Evolutionary conservation across 2,113 vertebrate species (phyloP), one percentile per base, ranked within the genome.

Genomic region (Lanius collurio): DNA sequence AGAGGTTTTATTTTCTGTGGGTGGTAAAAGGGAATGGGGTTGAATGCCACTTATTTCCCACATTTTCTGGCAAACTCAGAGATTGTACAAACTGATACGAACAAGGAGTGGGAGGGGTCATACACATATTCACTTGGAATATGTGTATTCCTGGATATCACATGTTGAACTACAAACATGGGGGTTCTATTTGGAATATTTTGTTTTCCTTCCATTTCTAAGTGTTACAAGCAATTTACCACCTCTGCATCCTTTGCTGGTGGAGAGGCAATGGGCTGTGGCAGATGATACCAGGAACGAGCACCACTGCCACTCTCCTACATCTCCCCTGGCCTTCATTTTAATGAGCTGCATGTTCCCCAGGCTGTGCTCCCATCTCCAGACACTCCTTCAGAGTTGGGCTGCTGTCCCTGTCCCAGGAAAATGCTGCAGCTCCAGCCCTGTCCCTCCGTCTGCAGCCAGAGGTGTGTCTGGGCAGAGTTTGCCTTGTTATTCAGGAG

Each of bases 71-170:
- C 55, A 70, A 50, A 44, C 24, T 49, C 76, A 7, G 11, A 15
- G 31, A 11, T 52, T 5, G 1, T 37, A 2, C 26, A 30, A 11
- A 12, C n/a, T 15, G n/a, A 26, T 26, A 22, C 0, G 2, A 57
- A 11, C 33, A 44, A 23, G 6, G 39, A 4, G 52, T 53, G 15
- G 79, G 44, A 65, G 42, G 21, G 60, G 6, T 13, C 4, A 42
- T 42, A 16, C 42, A 17, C 42, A 16, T 42, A 42, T 7, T 30
- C 52, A 7, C 39, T 70, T 62, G 35, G 9, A 56, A 4, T 44
- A 17, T 2, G 11, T n/a, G 0, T 26, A 7, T 53, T 47, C 13
- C 13, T 71, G 42, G 52, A 0, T 62, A 56, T 28, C 37, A 65
- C 17, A 10, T 20, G 30, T 26, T 49, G 49, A 62, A 27, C 37